phyloP scores from a whole-genome alignment of 1,140 invertebrate genomes.

The Pogonognathellus flavescens region DNA sequence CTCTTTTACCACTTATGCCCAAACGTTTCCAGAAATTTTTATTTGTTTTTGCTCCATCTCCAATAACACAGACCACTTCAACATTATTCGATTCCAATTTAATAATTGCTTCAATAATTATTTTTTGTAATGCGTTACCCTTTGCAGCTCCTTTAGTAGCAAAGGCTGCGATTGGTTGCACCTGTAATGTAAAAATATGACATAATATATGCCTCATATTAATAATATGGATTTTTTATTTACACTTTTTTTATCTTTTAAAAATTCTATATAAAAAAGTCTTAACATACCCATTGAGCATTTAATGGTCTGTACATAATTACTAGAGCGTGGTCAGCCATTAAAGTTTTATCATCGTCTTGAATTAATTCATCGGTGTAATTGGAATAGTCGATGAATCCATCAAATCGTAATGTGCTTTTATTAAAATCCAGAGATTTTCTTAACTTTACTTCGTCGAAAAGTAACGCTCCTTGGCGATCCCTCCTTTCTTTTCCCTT shows the following conservation, averaged over 20 bases:
- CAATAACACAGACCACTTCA: conserved; percentile 18
- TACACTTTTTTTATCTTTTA: no score
- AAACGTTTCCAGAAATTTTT: conserved; percentile 12
- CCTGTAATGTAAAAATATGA: background rate
- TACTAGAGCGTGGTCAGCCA: conserved; percentile 48
- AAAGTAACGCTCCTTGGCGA: conserved; percentile 24
- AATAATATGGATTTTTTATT: background rate
- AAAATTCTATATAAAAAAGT: no score
- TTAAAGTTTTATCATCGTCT: background rate
- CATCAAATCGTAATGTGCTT: conserved; percentile 1
- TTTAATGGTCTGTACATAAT: conserved; percentile 35
- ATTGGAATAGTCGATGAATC: conserved; percentile 28
- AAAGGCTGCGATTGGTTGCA: conserved; percentile 48
- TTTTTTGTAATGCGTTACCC: background rate
- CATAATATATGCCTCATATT: no score
- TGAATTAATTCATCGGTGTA: conserved; percentile 19
- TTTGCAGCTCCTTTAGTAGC: conserved; percentile 32
- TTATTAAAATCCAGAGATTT: conserved; percentile 50
- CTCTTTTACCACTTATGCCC: background rate
- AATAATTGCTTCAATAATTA: background rate
- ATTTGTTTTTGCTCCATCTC: conserved; percentile 42
- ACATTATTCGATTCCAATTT: background rate
- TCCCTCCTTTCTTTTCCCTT: background rate
- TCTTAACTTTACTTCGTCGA: conserved; percentile 33
- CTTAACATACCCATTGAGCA: conserved; percentile 6